Base-by-base conservation (phyloP, 2,113 vertebrate genomes). In the Nycticryphes semicollaris region DNA sequence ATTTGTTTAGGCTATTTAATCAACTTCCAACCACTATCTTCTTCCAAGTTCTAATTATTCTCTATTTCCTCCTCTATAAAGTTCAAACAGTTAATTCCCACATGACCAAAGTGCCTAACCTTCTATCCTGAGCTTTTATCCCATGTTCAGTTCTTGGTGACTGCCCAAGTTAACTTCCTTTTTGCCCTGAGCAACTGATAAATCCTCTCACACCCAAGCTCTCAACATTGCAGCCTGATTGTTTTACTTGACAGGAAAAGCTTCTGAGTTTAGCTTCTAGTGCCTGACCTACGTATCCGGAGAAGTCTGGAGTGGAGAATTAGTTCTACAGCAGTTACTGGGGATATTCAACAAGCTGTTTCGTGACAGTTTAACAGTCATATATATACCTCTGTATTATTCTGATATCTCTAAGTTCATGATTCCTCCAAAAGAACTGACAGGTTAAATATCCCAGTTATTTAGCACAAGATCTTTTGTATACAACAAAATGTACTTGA, bases 301-400 rank as follows among this genome's bases (percentile, higher is more conserved):
- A 90, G 60, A 89, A 75, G 30, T 68, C 28, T 72, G 66, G 43
- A 87, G 56, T 35, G 21, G 16, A 87, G 77, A 82, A 89, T 14
- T 70, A 20, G 39, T 84, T 87, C 87, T 75, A 56, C 48, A 72
- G 48, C 51, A 91, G 72, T 77, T 89, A 25, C 33, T 68, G 35
- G 62, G 19, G 70, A n/a, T 89, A 81, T 84, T 82, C 35, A 81
- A 6, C 76, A 31, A 90, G 47, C 66, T 82, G 93, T 54, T 86
- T 54, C 69, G 33, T 82, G 87, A 64, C 67, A 91, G n/a, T 82
- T 90, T 95, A 95, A 90, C 63, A 80, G 70, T 27, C 78, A 79
- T 25, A 76, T 73, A 82, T 81, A 87, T n/a, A 93, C 48, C 20
- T 87, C 43, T 82, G 50, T 66, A 57, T 66, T 94, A 91, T 69